A percentile compares a stretch with the other conserved stretches of the same genome.
Evolutionary conservation across 2,888 invertebrate genomes (phyloP).

Genomic region (Eristalinus sepulchralis): DNA sequence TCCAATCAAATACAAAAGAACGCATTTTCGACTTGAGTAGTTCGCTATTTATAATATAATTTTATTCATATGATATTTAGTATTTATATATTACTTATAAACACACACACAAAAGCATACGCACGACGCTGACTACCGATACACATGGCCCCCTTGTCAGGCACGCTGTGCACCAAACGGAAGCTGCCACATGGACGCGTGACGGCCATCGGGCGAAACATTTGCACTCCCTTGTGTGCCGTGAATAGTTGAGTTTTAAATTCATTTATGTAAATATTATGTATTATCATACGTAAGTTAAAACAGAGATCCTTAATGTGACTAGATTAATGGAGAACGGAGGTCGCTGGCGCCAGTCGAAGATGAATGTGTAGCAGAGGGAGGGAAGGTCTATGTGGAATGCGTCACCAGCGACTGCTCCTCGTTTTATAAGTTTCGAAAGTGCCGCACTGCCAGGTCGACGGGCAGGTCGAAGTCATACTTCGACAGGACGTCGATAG

Average conservation of each 20-base stretch:
- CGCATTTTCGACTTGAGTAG: neutral
- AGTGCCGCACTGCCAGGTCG: conserved; percentile 97
- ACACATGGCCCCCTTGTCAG: conserved; percentile 9
- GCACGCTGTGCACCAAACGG: neutral
- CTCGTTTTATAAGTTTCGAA: conserved; percentile 93
- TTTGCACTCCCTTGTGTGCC: conserved; percentile 24
- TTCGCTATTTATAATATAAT: conserved; percentile 29
- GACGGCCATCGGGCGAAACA: neutral
- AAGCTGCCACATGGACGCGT: conserved; percentile 14
- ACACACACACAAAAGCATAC: conserved; percentile 54
- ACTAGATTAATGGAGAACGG: conserved; percentile 52
- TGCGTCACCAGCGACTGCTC: conserved; percentile 47
- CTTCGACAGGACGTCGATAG: conserved; percentile 92
- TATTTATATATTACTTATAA: conserved; percentile 28
- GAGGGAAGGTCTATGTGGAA: conserved; percentile 26
- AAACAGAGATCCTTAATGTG: conserved; percentile 56
- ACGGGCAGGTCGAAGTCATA: conserved; percentile 96
- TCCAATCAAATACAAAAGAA: neutral
- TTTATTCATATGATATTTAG: conserved; percentile 36
- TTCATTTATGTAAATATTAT: neutral
- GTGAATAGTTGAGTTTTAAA: conserved; percentile 16
- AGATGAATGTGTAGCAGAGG: neutral
- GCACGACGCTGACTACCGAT: conserved; percentile 40
- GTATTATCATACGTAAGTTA: conserved; percentile 25
- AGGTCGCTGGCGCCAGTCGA: conserved; percentile 15